Evolutionary conservation across 2,797 vertebrate species (phyloP).

Genomic region (Eremophila alpestris): DNA sequence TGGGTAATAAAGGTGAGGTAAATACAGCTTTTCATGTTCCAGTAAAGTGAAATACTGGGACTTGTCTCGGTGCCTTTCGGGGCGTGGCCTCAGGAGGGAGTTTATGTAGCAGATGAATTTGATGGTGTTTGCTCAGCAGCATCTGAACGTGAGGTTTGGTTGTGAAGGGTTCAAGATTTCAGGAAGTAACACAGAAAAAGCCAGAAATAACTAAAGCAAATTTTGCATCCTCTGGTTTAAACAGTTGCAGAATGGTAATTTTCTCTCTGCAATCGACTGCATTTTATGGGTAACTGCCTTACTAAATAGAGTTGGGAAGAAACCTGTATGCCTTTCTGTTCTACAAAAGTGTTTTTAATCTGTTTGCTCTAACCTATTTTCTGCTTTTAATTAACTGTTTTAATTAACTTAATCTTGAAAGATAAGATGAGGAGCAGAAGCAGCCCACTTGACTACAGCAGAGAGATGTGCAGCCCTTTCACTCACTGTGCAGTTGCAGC

Average conservation of each 20-base stretch:
- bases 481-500: background rate
- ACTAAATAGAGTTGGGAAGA: background rate
- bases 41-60: background rate
- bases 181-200: background rate
- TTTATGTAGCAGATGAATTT: background rate
- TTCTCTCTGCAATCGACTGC: background rate
- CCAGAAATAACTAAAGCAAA: background rate
- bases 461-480: background rate
- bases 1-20: background rate
- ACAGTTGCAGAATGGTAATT: background rate
- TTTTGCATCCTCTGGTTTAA: background rate
- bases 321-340: background rate
- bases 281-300: background rate
- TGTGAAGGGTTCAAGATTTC: background rate
- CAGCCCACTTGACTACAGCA: background rate
- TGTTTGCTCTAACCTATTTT: background rate
- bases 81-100: background rate
- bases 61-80: rapidly evolving
- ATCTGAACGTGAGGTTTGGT: background rate
- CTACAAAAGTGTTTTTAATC: rapidly evolving
- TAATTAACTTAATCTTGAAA: background rate
- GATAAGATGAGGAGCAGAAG: background rate
- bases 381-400: background rate
- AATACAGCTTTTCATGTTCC: background rate
- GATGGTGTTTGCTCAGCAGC: background rate